phyloP scores from a whole-genome alignment of 2,888 invertebrate species.

The Drosophila maculinotata region DNA sequence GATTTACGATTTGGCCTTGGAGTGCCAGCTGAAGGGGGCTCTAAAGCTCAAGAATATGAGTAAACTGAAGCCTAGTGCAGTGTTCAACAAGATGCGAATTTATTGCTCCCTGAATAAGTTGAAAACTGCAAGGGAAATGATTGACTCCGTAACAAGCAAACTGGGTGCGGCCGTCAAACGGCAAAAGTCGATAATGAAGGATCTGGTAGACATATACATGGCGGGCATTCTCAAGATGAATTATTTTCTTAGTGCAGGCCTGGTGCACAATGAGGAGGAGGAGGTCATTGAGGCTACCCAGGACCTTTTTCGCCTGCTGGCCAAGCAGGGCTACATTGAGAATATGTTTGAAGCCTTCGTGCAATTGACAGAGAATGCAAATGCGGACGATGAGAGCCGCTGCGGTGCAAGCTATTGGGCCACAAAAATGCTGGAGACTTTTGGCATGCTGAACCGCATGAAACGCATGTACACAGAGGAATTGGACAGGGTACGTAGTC shows the following conservation, averaged over 20 bases:
- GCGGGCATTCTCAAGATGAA: conserved; percentile 77
- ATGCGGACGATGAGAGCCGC: conserved; percentile 55
- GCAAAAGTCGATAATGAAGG: conserved; percentile 64
- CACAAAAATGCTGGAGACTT: conserved; percentile 76
- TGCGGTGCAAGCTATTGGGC: conserved; percentile 84
- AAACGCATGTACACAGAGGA: conserved; percentile 81
- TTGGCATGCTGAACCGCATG: conserved; percentile 79
- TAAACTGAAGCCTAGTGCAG: conserved; percentile 67
- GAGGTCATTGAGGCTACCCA: conserved; percentile 75
- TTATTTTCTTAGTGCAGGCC: conserved; percentile 76
- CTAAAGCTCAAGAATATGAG: conserved; percentile 69
- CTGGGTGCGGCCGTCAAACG: conserved; percentile 64
- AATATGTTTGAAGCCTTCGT: conserved; percentile 79
- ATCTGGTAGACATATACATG: conserved; percentile 71
- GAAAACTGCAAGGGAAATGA: conserved; percentile 43
- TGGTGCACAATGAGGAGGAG: conserved; percentile 52
- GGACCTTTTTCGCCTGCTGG: conserved; percentile 79
- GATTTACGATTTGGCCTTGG: conserved; percentile 79
- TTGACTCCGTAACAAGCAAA: conserved; percentile 53
- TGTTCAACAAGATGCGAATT: conserved; percentile 66
- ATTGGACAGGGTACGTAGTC: conserved; percentile 80
- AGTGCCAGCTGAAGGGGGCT: conserved; percentile 68
- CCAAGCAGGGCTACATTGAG: conserved; percentile 80
- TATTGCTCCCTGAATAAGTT: conserved; percentile 57
- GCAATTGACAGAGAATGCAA: conserved; percentile 76